phyloP scores from a whole-genome alignment of 2,113 vertebrate genomes.

The Gulo gulo region DNA sequence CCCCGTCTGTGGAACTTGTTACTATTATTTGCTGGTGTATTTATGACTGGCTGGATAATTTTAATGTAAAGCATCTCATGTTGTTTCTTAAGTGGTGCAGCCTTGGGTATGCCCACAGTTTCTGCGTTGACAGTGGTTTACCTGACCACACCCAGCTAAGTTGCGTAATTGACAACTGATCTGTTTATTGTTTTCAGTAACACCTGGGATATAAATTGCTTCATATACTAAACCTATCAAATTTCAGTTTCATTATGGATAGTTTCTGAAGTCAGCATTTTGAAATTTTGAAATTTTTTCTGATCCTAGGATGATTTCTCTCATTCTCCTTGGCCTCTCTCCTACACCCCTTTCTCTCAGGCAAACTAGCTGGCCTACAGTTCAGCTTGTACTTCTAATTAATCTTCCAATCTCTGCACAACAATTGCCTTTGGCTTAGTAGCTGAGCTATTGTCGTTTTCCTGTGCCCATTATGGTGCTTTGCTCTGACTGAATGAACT shows the following conservation, averaged over 20 bases:
- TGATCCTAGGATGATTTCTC: not conserved
- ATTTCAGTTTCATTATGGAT: not conserved
- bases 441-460: not conserved
- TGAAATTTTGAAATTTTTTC: not conserved
- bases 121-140: not conserved
- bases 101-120: not conserved
- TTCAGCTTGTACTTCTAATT: not conserved
- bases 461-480: not conserved
- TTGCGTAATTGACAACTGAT: not conserved
- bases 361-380: not conserved
- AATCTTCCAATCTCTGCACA: not conserved
- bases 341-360: not conserved
- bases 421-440: not conserved
- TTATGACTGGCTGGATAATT: not conserved
- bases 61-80: not conserved
- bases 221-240: not conserved
- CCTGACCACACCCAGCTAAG: not conserved
- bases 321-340: not conserved
- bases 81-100: not conserved
- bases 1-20: not conserved
- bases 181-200: not conserved
- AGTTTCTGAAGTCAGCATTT: not conserved
- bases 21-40: not conserved
- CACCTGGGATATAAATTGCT: not conserved
- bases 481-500: not conserved